A percentile compares a stretch with the other conserved stretches of the same genome.
Conservation (phyloP, 1,140 invertebrate species). For the Glossosoma conforme region DNA sequence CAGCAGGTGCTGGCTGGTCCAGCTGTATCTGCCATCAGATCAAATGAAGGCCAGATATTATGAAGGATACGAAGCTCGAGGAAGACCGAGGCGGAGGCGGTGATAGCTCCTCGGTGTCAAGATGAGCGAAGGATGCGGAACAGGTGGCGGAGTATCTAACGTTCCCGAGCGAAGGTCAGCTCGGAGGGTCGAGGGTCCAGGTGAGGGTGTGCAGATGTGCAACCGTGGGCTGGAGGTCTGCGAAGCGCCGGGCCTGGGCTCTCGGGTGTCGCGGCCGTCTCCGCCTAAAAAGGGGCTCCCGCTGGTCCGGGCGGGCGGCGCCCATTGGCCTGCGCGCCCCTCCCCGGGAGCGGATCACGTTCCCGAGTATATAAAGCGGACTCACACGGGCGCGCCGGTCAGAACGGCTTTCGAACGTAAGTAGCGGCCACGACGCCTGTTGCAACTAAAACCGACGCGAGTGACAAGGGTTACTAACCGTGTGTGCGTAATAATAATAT, state of each 20-base stretch:
- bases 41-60: too few species aligned
- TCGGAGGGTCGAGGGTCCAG: too few species aligned
- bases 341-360: conserved; percentile 63
- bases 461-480: conserved; percentile 27
- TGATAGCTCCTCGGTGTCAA: too few species aligned
- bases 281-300: conserved; percentile 63
- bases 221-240: conserved; percentile 33
- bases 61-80: too few species aligned
- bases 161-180: too few species aligned
- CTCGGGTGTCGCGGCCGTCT: conserved; percentile 33
- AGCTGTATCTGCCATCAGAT: too few species aligned
- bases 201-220: too few species aligned
- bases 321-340: conserved; percentile 36
- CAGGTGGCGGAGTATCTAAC: too few species aligned
- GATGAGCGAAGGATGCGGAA: too few species aligned
- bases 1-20: too few species aligned
- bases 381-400: conserved; percentile 62
- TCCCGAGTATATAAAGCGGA: conserved; percentile 81
- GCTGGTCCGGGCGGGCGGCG: conserved; percentile 43
- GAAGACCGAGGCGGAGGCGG: too few species aligned
- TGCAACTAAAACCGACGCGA: conserved; percentile 13
- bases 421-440: conserved; percentile 40
- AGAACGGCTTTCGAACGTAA: conserved; percentile 88
- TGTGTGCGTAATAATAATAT: too few species aligned
- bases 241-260: conserved; percentile 25